phyloP scores from a whole-genome alignment of 2,113 vertebrate species.

The Platichthys stellatus region DNA sequence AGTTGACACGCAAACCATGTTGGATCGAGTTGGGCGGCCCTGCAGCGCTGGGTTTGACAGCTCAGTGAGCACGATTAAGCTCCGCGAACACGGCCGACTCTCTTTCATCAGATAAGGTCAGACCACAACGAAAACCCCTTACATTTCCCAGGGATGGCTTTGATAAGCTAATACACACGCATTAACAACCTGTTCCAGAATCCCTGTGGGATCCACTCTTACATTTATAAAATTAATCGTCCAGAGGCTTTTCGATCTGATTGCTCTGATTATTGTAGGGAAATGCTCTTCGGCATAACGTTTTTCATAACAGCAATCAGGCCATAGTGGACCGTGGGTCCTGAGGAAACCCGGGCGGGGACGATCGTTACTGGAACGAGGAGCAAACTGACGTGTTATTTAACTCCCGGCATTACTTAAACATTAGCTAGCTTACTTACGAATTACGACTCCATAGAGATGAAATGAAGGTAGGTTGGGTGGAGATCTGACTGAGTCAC shows the following conservation, averaged over 20 bases:
- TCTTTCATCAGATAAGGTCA: not conserved
- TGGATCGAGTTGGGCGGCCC: not conserved
- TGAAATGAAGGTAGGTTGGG: not conserved
- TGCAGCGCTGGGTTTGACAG: slow-evolving; percentile 29
- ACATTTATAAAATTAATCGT: not conserved
- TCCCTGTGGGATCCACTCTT: not conserved
- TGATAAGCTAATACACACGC: not conserved
- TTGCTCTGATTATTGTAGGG: not conserved
- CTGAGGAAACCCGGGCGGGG: slow-evolving; percentile 32
- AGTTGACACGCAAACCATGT: slow-evolving; percentile 11
- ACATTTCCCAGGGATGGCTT: not conserved
- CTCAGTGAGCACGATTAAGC: not conserved
- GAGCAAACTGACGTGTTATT: not conserved
- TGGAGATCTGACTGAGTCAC: slow-evolving; percentile 19
- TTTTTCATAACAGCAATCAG: not conserved
- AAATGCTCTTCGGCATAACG: not conserved
- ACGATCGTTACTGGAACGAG: slow-evolving; percentile 2
- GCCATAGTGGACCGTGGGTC: not conserved
- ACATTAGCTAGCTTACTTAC: not conserved
- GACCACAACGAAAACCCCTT: not conserved
- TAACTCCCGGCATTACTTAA: not conserved
- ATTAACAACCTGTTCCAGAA: not conserved
- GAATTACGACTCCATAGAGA: not conserved
- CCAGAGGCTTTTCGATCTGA: not conserved
- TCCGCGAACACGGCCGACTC: not conserved